phyloP scores from a whole-genome alignment of 2,113 vertebrate species.

The Rhinogobius similis region DNA sequence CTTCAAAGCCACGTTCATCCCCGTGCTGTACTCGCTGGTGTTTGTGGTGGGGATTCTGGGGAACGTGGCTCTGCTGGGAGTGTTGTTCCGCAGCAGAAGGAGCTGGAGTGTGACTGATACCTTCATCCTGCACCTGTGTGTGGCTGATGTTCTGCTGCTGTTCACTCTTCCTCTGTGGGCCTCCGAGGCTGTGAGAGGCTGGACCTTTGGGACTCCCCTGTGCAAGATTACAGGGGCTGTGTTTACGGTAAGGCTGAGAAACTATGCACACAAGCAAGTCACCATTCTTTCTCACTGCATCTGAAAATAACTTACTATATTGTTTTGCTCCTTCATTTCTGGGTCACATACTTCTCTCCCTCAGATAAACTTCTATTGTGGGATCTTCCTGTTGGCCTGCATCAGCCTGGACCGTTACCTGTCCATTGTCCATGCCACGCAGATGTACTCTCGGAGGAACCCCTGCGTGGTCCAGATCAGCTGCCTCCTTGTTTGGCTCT shows the following conservation, averaged over 20 bases:
- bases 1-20: slow-evolving; percentile 78
- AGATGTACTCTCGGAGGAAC: slow-evolving; percentile 83
- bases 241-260: slow-evolving; percentile 73
- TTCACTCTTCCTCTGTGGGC: slow-evolving; percentile 85
- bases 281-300: not conserved
- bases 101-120: slow-evolving; percentile 82
- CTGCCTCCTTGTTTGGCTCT: slow-evolving; percentile 78
- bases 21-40: slow-evolving; percentile 77
- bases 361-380: slow-evolving; percentile 87
- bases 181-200: slow-evolving; percentile 66
- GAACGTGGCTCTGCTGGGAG: slow-evolving; percentile 76
- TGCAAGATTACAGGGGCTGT: slow-evolving; percentile 82
- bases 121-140: slow-evolving; percentile 84
- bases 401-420: slow-evolving; percentile 90
- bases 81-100: slow-evolving; percentile 73
- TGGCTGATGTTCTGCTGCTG: slow-evolving; percentile 82
- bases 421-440: slow-evolving; percentile 85
- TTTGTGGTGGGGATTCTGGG: slow-evolving; percentile 83
- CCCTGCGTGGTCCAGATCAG: slow-evolving; percentile 61
- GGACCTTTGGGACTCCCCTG: slow-evolving; percentile 77
- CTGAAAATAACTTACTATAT: not conserved
- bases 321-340: not conserved
- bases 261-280: not conserved
- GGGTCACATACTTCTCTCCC: not conserved
- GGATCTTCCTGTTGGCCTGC: slow-evolving; percentile 86